Evolutionary conservation across 2,888 invertebrate genomes (phyloP).

Genomic region (Lapara coniferarum): DNA sequence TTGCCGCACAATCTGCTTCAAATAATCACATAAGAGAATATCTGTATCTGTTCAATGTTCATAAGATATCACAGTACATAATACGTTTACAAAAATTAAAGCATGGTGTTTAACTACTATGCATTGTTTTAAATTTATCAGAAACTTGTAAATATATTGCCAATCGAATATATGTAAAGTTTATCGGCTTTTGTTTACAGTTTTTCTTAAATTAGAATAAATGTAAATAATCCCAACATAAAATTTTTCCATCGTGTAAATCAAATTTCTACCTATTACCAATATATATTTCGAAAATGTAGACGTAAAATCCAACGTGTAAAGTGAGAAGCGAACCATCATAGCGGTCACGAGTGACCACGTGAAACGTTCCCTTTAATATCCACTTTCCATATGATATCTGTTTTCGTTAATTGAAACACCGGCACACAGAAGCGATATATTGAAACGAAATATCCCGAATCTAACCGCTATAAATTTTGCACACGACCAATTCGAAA

Average conservation of each 20-base stretch:
- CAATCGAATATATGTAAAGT: no score
- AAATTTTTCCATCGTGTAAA: no score
- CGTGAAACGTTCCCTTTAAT: not conserved
- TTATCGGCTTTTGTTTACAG: no score
- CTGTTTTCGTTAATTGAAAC: slow-evolving; percentile 30
- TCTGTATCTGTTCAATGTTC: not conserved
- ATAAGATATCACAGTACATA: not conserved
- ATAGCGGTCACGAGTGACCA: not conserved
- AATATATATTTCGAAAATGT: no score
- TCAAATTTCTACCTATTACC: no score
- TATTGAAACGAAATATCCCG: slow-evolving; percentile 49
- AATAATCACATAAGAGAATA: not conserved
- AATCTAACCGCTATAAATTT: slow-evolving; percentile 65
- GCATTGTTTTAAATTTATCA: no score
- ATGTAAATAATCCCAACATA: no score
- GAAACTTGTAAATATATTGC: no score
- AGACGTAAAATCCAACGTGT: not conserved
- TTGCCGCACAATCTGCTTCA: slow-evolving; percentile 21
- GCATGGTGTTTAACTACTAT: no score
- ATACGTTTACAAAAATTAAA: no score
- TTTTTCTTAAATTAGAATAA: no score
- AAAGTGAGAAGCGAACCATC: not conserved
- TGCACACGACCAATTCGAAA: slow-evolving; percentile 57
- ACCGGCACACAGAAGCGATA: slow-evolving; percentile 29
- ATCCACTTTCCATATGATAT: slow-evolving; percentile 30